phyloP scores from a whole-genome alignment of 2,113 vertebrate genomes.

The Telmatochromis brachygnathus region DNA sequence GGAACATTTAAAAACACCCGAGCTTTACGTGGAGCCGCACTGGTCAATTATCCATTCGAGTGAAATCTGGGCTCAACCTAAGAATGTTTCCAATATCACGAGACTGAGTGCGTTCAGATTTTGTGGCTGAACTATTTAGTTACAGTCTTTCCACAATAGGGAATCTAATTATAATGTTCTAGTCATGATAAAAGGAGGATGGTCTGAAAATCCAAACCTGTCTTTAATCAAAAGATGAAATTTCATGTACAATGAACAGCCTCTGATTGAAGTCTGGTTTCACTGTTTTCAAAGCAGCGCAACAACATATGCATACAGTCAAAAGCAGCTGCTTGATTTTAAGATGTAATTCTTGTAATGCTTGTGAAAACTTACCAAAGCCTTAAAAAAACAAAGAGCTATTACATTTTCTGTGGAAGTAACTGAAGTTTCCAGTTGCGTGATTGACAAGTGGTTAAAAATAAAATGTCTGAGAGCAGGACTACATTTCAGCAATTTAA shows the following conservation, averaged over 20 bases:
- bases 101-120: constrained; percentile 39
- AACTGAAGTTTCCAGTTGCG: not conserved
- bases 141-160: constrained; percentile 43
- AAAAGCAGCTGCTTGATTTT: constrained; percentile 65
- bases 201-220: constrained; percentile 62
- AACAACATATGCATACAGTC: constrained; percentile 61
- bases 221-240: constrained; percentile 64
- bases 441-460: constrained; percentile 53
- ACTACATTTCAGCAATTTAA: not conserved
- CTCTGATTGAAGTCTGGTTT: constrained; percentile 66
- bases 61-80: not conserved
- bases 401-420: constrained; percentile 10
- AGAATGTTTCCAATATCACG: constrained; percentile 40
- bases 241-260: constrained; percentile 57
- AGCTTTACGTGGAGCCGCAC: not conserved
- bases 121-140: constrained; percentile 43
- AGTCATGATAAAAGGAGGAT: constrained; percentile 52
- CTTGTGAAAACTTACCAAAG: constrained; percentile 41
- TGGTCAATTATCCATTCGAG: not conserved
- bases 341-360: constrained; percentile 49
- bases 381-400: constrained; percentile 32
- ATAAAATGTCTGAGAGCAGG: not conserved
- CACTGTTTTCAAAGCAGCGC: constrained; percentile 60
- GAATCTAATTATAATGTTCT: constrained; percentile 61
- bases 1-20: not conserved